phyloP scores from a whole-genome alignment of 2,113 vertebrate species.

The Gymnogyps californianus region DNA sequence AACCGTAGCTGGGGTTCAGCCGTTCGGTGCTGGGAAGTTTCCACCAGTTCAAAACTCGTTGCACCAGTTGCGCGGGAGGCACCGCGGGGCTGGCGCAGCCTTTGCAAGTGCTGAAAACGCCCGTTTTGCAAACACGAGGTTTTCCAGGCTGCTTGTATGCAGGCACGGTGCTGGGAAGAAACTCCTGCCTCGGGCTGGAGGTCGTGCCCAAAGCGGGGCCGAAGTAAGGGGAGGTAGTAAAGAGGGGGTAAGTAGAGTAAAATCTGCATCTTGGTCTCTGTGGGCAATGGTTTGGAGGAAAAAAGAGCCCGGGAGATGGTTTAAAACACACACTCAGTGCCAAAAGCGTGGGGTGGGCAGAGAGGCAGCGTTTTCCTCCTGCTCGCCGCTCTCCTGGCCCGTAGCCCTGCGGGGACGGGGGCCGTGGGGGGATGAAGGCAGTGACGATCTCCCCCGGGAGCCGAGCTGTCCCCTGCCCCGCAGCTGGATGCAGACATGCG shows the following conservation, averaged over 20 bases:
- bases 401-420: rapidly evolving
- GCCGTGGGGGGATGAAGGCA: not conserved
- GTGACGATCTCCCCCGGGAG: not conserved
- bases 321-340: rapidly evolving
- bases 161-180: not conserved
- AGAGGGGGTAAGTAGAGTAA: not conserved
- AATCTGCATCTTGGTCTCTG: not conserved
- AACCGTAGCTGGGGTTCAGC: not conserved
- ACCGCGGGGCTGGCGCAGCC: not conserved
- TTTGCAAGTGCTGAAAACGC: too few species aligned
- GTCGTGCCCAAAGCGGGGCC: not conserved
- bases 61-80: not conserved
- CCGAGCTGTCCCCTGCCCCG: rapidly evolving
- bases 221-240: not conserved
- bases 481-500: not conserved
- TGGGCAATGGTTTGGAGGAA: not conserved
- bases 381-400: not conserved
- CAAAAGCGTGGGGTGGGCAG: too few species aligned
- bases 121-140: rapidly evolving
- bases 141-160: not conserved
- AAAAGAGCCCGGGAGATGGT: not conserved
- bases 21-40: not conserved
- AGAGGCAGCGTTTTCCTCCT: not conserved
- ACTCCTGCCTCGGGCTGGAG: not conserved
- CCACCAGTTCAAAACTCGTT: not conserved